These are phyloP conservation scores for Tiliacea citrago DNA, from an alignment of 2,888 invertebrate genomes.

Conservation along the genomic window DNA sequence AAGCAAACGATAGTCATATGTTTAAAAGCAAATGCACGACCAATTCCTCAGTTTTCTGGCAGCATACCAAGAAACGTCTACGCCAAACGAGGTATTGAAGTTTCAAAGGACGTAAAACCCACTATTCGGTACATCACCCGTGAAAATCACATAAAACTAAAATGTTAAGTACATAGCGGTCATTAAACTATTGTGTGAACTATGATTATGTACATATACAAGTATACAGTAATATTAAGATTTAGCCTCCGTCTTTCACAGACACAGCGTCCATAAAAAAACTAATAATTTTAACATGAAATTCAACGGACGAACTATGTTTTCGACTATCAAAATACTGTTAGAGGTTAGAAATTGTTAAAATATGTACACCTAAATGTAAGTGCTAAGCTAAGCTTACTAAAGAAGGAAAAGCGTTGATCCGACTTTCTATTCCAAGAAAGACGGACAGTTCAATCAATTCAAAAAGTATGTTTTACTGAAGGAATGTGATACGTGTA, in stretches of 20 bases:
- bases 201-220: slow-evolving; percentile 29
- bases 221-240: slow-evolving; percentile 24
- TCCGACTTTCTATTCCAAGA: background rate
- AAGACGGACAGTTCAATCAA: background rate
- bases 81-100: slow-evolving; percentile 19
- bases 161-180: slow-evolving; percentile 33
- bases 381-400: no score
- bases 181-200: slow-evolving; percentile 45
- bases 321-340: slow-evolving; percentile 44
- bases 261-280: slow-evolving; percentile 35
- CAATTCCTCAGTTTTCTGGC: slow-evolving; percentile 14
- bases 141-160: slow-evolving; percentile 38
- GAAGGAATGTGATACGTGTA: background rate
- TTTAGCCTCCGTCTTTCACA: slow-evolving; percentile 29
- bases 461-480: background rate
- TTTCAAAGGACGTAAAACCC: slow-evolving; percentile 17
- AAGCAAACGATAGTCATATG: background rate
- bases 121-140: slow-evolving; percentile 7
- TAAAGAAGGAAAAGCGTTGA: background rate
- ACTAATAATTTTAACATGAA: slow-evolving; percentile 38
- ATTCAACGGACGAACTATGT: slow-evolving; percentile 33
- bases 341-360: slow-evolving; percentile 32
- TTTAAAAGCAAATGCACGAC: background rate
- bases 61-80: slow-evolving; percentile 15
- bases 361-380: slow-evolving; percentile 16